phyloP scores from a whole-genome alignment of 2,888 invertebrate species.

The Hedychridium roseum region DNA sequence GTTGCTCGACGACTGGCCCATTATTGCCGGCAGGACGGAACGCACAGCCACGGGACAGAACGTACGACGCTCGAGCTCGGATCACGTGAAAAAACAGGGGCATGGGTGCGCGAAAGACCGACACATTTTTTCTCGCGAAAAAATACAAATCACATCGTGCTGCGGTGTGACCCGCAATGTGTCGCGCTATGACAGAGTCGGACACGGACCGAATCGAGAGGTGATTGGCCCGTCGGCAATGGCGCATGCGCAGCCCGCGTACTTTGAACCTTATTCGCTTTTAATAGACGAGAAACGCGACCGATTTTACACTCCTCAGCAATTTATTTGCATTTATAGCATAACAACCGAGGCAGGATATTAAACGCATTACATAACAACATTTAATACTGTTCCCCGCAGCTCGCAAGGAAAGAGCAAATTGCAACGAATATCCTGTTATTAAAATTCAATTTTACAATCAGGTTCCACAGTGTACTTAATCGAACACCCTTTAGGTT shows the following conservation, averaged over 20 bases:
- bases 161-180: constrained; percentile 24
- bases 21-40: constrained; percentile 38
- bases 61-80: constrained; percentile 27
- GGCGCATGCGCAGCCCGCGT: constrained; percentile 31
- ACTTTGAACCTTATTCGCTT: constrained; percentile 28
- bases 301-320: no score
- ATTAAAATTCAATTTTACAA: no score
- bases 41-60: constrained; percentile 19
- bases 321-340: no score
- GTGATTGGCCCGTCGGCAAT: constrained; percentile 41
- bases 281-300: no score
- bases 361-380: no score
- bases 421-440: no score
- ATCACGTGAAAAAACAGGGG: constrained; percentile 42
- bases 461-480: no score
- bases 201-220: constrained; percentile 27
- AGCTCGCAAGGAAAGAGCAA: no score
- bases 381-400: no score
- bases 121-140: constrained; percentile 41
- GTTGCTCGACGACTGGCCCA: constrained; percentile 61
- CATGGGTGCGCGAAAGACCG: constrained; percentile 42
- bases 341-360: no score
- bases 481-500: no score
- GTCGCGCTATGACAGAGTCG: constrained; percentile 33
- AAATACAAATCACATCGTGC: constrained; percentile 49